Evolutionary conservation across 2,797 vertebrate species (phyloP).

Genomic region (Clarias laeviceps): DNA sequence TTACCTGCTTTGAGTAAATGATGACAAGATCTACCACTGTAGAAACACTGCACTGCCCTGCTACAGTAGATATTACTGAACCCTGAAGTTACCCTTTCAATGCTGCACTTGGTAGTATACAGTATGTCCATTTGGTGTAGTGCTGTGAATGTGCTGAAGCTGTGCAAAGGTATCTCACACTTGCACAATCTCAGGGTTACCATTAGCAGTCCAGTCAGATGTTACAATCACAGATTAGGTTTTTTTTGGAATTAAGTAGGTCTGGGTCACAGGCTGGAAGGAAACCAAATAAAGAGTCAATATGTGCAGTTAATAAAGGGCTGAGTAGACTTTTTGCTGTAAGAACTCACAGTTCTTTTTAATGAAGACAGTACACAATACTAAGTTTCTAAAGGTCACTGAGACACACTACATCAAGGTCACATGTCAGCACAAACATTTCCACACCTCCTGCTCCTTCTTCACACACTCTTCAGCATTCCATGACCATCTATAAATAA

Average conservation of each 20-base stretch:
- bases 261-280: not conserved
- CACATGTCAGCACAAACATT: slow-evolving; percentile 32
- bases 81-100: not conserved
- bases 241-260: not conserved
- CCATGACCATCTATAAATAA: slow-evolving; percentile 36
- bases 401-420: slow-evolving; percentile 22
- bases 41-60: not conserved
- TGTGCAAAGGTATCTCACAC: slow-evolving; percentile 7
- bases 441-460: slow-evolving; percentile 33
- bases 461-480: slow-evolving; percentile 36
- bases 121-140: not conserved
- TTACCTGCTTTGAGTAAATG: not conserved
- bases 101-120: not conserved
- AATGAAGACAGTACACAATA: not conserved
- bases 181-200: not conserved
- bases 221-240: not conserved
- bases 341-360: not conserved
- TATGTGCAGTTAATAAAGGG: not conserved
- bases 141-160: slow-evolving; percentile 5
- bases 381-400: slow-evolving; percentile 11
- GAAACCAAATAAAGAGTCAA: not conserved
- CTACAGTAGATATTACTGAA: not conserved
- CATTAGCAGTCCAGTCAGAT: not conserved
- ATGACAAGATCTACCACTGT: not conserved
- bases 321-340: not conserved